Evolutionary conservation across 1,140 invertebrate species (phyloP).

Genomic region (Matsumurasca onukii): DNA sequence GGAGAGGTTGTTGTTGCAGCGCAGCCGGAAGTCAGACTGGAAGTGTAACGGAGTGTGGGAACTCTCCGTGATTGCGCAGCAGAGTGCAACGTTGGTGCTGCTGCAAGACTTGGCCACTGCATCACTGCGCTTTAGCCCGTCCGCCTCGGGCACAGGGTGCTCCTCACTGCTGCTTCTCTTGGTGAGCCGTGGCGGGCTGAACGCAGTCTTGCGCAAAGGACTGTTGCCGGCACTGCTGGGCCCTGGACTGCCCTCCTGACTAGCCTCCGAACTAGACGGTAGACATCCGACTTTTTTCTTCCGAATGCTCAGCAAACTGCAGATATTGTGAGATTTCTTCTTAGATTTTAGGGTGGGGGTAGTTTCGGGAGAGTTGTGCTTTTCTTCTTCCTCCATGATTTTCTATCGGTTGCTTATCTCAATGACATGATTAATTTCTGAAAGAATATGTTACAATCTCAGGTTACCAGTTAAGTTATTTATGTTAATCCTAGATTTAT

Average conservation of each 20-base stretch:
- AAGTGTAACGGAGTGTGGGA: constrained; percentile 33
- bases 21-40: constrained; percentile 24
- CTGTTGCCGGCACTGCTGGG: not conserved
- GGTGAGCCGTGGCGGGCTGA: not conserved
- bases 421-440: too few species aligned
- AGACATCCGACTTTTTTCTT: constrained; percentile 36
- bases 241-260: constrained; percentile 23
- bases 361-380: not conserved
- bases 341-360: constrained; percentile 25
- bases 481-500: too few species aligned
- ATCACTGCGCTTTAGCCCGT: constrained; percentile 1
- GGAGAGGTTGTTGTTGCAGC: constrained; percentile 28
- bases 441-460: too few species aligned
- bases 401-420: too few species aligned
- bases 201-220: not conserved
- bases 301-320: constrained; percentile 18
- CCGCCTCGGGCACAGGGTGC: not conserved
- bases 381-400: constrained; percentile 19
- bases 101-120: constrained; percentile 20
- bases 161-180: constrained; percentile 6
- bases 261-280: constrained; percentile 23
- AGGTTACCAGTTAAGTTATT: too few species aligned
- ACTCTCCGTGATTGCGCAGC: constrained; percentile 42
- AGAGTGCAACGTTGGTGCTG: constrained; percentile 41
- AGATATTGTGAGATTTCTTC: constrained; percentile 28